Base-by-base conservation (phyloP, 2,113 vertebrate species). In the Theristicus caerulescens region DNA sequence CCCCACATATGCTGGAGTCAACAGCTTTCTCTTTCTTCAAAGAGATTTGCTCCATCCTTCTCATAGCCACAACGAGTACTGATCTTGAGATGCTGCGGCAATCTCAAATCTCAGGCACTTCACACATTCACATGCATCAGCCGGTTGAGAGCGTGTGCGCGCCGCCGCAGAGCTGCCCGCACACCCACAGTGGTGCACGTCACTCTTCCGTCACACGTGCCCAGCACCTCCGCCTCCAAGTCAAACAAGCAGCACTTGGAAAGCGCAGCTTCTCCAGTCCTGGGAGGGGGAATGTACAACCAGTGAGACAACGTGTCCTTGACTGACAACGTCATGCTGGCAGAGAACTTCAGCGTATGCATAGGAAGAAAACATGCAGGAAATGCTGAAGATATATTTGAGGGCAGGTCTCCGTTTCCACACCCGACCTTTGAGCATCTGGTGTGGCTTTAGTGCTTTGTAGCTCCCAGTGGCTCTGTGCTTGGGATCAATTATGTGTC, bases 71-170 rank as follows among this genome's bases (percentile, higher is more conserved):
- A 74, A 4, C 3, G 13, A 79, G 31, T 8, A 34, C 13, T 27
- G 42, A 71, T 82, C 65, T 52, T 18, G 47, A 82, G 36, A 57
- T 18, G 22, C 36, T 16, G 52, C 1, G 4, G 34, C 61, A 76
- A 31, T 26, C 24, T 76, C 29, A 44, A 5, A 52, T 19, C 65
- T 57, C 1, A 1, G 42, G 9, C 8, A 4, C 29, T 47, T 57
- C 58, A 65, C 24, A 47, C 7, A 34, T 19, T 25, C 26, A 38
- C 0, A 4, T 3, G 25, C 40, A 36, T 34, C 38, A 38, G 25
- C 15, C 1, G 1, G 8, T 22, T 55, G 47, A 34, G 61, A 59
- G 74, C 1, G 0, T 0, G 0, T 51, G 40, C 42, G 38, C 12
- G 9, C 1, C 0, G 0, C 32, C 5, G 1, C 32, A 82, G 51